Base-by-base conservation (phyloP, 2,888 invertebrate species). In the Cartodere bifasciata region DNA sequence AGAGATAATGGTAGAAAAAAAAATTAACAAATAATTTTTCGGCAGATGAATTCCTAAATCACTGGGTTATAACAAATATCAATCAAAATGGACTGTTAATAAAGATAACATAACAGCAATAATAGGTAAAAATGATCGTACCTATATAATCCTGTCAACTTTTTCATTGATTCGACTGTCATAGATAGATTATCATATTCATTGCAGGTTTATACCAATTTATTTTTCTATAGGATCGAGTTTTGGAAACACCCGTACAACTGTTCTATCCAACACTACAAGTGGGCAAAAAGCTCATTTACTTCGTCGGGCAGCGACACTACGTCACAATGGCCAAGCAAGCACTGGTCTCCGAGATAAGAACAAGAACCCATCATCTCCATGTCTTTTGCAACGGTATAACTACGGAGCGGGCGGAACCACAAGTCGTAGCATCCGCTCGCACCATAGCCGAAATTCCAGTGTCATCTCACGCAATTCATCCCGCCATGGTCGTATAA, bases 391-490 rank as follows among this genome's bases (percentile, higher is more conserved):
- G 29, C 68, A 67, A 39, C 49, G 65, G 4, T 53, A 55, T 42
- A 48, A n/a, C 20, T 20, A 20, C 20, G 20, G n/a, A n/a, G n/a
- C 6, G 7, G 20, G 7, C 20, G 7, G 7, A 20, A 6, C 15
- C 7, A 11, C 6, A 13, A 5, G 6, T 11, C 33, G 30, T 31
- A 49, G 68, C 67, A 39, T 72, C 4, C 68, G 80, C 32, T 69
- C 75, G 1, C 82, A 81, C 49, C 82, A 82, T 55, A 78, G 80
- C 7, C 65, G 84, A 31, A 84, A 81, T 43, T 83, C 84, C 12
- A 83, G 82, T 55, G 79, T 85, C 1, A 76, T 84, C 29, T 84
- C 83, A 4, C 65, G 83, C 32, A 83, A 82, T 49, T 83, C 82
- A 1, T 82, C 82, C 1, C 69, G 85, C 0, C 85, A 86, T 50